Percentiles rank a stretch among this genome's conserved stretches.
phyloP scores from a whole-genome alignment of 2,113 vertebrate species.

The Oryctolagus cuniculus region DNA sequence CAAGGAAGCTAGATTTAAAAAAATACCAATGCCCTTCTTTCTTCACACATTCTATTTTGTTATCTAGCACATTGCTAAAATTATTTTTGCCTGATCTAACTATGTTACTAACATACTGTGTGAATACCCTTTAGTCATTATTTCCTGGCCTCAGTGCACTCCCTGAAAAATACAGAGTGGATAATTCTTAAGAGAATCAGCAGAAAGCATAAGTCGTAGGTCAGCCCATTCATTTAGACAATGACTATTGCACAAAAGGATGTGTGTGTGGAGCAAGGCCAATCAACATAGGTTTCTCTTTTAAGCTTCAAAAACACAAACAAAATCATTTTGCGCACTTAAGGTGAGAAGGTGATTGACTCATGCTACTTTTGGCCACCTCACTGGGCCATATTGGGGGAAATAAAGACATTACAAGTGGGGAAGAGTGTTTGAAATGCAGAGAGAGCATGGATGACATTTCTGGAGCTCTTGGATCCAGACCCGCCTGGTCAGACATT shows the following conservation, averaged over 20 bases:
- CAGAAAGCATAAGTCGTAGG: background rate
- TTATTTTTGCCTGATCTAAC: conserved; percentile 6
- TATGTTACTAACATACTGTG: background rate
- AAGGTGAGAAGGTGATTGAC: background rate
- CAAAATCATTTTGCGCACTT: background rate
- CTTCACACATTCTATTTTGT: conserved; percentile 21
- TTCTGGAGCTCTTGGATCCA: background rate
- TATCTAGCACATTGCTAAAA: background rate
- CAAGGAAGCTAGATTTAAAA: background rate
- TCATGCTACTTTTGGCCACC: background rate
- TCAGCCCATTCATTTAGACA: background rate
- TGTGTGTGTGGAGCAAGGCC: conserved; percentile 2
- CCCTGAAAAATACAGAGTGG: background rate
- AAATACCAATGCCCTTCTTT: background rate
- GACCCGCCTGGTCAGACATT: background rate
- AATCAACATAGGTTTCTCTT: background rate
- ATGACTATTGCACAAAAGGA: background rate
- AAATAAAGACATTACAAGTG: no score
- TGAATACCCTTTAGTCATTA: background rate
- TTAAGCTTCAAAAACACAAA: conserved; percentile 14
- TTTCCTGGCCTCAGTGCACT: background rate
- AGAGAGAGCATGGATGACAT: background rate
- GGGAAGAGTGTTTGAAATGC: background rate
- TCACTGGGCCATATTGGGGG: background rate
- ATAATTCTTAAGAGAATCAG: background rate